Base-by-base conservation (phyloP, 2,797 vertebrate species). In the Neopelma chrysocephalum region DNA sequence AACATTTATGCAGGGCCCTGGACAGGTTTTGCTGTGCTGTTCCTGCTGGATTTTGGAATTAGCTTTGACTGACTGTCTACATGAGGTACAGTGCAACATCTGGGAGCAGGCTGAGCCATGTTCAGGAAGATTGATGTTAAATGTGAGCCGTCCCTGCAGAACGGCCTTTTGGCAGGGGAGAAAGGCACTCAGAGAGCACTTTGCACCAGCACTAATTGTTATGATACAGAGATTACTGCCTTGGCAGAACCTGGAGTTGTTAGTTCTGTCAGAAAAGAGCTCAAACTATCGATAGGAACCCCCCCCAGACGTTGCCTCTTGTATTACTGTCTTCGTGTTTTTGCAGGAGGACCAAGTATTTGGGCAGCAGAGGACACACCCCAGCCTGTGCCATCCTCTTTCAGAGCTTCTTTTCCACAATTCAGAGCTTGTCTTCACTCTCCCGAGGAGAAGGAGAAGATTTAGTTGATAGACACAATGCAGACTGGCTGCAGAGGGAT, bases 261-360 rank as follows among this genome's bases (percentile, higher is more conserved):
- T 87, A 65, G 29, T 25, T 70, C 66, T 68, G 25, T 38, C 61
- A 87, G 40, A 75, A 89, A 80, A 45, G 72, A 83, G 27, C 29
- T 51, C 69, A 88, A 90, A 42, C 22, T 9, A 23, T 2, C 11
- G 15, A 43, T 5, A 38, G 64, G 48, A 34, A 64, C 77, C 25
- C 1, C 6, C 27, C 12, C 20, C 10, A 5, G 65, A 11, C 0
- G 0, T 3, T 19, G 31, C 58, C 23, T 73, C 13, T 60, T 75
- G 45, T 68, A 16, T 31, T 42, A 45, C 50, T 3, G 6, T 16
- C 45, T 61, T 31, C 64, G n/a, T 47, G 32, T 27, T 87, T 84
- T 32, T 79, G 32, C 22, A 82, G 54, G 17, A 90, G 50, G 15
- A 54, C 7, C 23, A 86, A 71, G 19, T 21, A 15, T 32, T 26